phyloP scores from a whole-genome alignment of 2,797 vertebrate genomes.

The Ibycter americanus region DNA sequence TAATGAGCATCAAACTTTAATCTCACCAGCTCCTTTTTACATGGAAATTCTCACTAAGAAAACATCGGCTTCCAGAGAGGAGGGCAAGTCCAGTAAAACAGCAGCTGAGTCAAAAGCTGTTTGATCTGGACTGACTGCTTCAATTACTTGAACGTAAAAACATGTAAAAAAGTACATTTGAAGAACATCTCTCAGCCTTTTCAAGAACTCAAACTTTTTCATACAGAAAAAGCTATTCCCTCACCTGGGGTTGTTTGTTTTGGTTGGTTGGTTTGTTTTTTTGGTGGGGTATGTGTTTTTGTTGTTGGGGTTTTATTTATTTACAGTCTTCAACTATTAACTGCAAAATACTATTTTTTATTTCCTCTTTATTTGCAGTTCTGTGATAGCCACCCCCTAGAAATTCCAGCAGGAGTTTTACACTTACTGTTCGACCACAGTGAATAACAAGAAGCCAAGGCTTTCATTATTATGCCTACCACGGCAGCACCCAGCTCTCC shows the following conservation, averaged over 20 bases:
- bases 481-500: not conserved
- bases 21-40: not conserved
- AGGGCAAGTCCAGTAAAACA: not conserved
- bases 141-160: not conserved
- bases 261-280: not conserved
- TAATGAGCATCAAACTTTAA: not conserved
- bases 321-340: not conserved
- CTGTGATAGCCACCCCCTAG: not conserved
- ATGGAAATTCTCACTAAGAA: not conserved
- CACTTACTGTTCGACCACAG: accelerated
- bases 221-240: not conserved
- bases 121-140: not conserved
- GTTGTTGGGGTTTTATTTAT: not conserved
- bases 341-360: not conserved
- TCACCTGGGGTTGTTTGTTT: not conserved
- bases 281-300: not conserved
- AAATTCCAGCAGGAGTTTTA: not conserved
- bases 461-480: not conserved
- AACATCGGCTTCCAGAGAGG: not conserved
- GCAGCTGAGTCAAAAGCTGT: not conserved
- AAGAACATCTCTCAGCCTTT: not conserved
- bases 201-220: not conserved
- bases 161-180: not conserved
- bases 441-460: not conserved
- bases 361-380: not conserved